Evolutionary conservation across 2,888 invertebrate species (phyloP).

Genomic region (Phyllotreta striolata): DNA sequence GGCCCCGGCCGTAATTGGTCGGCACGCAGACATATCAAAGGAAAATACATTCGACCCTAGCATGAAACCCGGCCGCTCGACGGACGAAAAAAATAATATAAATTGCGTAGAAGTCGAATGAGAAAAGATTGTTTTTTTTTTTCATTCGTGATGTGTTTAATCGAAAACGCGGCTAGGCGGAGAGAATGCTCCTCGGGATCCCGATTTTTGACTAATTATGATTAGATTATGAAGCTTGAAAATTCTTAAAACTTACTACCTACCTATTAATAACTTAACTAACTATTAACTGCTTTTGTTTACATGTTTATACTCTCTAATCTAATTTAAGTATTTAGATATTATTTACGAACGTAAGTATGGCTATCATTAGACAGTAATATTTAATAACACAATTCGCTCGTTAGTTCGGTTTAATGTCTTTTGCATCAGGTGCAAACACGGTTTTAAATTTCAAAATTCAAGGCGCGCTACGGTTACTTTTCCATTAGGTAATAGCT

Average conservation of each 20-base stretch:
- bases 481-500: conserved; percentile 14
- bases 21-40: conserved; percentile 59
- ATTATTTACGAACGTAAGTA: neutral
- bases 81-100: conserved; percentile 37
- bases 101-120: conserved; percentile 34
- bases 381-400: conserved; percentile 13
- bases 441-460: conserved; percentile 12
- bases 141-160: conserved; percentile 22
- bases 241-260: neutral
- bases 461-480: conserved; percentile 8
- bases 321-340: no score
- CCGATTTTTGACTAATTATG: conserved; percentile 11
- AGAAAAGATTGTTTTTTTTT: conserved; percentile 27
- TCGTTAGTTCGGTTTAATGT: conserved; percentile 22
- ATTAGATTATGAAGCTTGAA: conserved; percentile 4
- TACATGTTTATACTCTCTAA: no score
- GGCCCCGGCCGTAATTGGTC: conserved; percentile 60
- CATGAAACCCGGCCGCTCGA: conserved; percentile 36
- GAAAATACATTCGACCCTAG: conserved; percentile 53
- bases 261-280: no score
- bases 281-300: no score
- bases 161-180: conserved; percentile 29
- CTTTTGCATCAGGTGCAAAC: conserved; percentile 13
- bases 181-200: conserved; percentile 17
- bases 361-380: conserved; percentile 10